These are phyloP conservation scores for Lycaena phlaeas DNA, from an alignment of 2,888 invertebrate species.

Conservation along the genomic window DNA sequence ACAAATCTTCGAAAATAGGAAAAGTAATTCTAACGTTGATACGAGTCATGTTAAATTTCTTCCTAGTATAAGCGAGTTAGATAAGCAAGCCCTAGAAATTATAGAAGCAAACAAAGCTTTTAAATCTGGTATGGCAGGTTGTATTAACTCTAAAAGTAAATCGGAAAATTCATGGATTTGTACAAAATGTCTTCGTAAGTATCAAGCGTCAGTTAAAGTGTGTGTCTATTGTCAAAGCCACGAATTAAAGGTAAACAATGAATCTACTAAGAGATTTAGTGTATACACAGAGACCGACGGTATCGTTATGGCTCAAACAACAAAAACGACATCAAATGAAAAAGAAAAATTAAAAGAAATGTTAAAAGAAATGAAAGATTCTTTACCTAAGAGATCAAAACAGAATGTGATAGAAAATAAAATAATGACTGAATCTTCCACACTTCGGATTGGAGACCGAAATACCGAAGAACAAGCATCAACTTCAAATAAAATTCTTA, in stretches of 20 bases:
- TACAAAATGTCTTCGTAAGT: conserved; percentile 47
- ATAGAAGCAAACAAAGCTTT: conserved; percentile 64
- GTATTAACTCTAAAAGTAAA: conserved; percentile 8
- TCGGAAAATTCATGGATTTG: conserved; percentile 43
- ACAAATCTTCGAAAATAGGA: conserved; percentile 59
- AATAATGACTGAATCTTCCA: conserved; percentile 40
- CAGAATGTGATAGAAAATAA: conserved; percentile 26
- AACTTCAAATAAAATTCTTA: not conserved
- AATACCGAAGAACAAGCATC: not conserved
- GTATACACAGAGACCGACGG: conserved; percentile 22
- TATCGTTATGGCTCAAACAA: conserved; percentile 38
- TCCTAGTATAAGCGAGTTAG: conserved; percentile 85
- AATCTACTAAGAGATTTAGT: conserved; percentile 13
- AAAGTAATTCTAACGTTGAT: conserved; percentile 48
- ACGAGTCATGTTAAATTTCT: conserved; percentile 68
- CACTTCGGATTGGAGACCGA: conserved; percentile 42
- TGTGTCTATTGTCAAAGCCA: conserved; percentile 40
- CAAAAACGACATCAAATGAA: conserved; percentile 41
- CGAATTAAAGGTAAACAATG: conserved; percentile 17
- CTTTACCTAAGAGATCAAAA: conserved; percentile 75
- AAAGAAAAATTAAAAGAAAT: conserved; percentile 78
- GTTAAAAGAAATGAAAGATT: conserved; percentile 85
- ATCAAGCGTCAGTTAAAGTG: conserved; percentile 36
- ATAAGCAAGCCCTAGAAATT: conserved; percentile 84
- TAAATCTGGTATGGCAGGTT: conserved; percentile 6